These are phyloP conservation scores for Tinea pellionella DNA, from an alignment of 2,888 invertebrate species.

Conservation along the genomic window DNA sequence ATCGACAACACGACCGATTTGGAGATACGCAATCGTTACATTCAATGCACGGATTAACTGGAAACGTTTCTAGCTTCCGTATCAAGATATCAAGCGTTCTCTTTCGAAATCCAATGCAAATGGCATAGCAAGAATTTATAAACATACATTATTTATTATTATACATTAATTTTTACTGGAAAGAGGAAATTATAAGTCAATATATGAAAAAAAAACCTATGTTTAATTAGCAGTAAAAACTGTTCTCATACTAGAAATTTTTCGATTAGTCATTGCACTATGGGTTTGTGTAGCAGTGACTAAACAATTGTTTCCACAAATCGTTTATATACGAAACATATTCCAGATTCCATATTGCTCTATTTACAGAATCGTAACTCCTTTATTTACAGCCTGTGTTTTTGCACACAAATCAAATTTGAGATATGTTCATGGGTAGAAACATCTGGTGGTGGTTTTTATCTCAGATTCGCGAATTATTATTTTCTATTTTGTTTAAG, in stretches of 20 bases:
- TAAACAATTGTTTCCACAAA: slow-evolving; percentile 49
- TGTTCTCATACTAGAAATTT: neutral
- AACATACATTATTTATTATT: neutral
- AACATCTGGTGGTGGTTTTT: neutral
- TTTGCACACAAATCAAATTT: slow-evolving; percentile 26
- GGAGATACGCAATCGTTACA: slow-evolving; percentile 7
- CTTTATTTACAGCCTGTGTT: slow-evolving; percentile 42
- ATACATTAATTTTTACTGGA: neutral
- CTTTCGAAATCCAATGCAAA: neutral
- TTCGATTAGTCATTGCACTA: neutral
- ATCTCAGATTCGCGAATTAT: neutral
- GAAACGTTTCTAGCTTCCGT: neutral
- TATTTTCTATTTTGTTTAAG: neutral
- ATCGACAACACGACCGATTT: slow-evolving; percentile 2
- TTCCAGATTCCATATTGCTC: slow-evolving; percentile 28
- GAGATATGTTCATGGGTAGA: neutral
- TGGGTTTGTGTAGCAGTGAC: slow-evolving; percentile 15
- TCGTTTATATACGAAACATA: slow-evolving; percentile 46
- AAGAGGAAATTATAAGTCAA: too few relatives aligned
- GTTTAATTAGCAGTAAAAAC: neutral
- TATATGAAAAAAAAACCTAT: neutral
- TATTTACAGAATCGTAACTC: slow-evolving; percentile 49
- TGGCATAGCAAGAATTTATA: neutral
- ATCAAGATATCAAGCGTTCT: neutral
- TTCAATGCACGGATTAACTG: slow-evolving; percentile 9